phyloP scores from a whole-genome alignment of 2,113 vertebrate species.

The Maccullochella peelii region DNA sequence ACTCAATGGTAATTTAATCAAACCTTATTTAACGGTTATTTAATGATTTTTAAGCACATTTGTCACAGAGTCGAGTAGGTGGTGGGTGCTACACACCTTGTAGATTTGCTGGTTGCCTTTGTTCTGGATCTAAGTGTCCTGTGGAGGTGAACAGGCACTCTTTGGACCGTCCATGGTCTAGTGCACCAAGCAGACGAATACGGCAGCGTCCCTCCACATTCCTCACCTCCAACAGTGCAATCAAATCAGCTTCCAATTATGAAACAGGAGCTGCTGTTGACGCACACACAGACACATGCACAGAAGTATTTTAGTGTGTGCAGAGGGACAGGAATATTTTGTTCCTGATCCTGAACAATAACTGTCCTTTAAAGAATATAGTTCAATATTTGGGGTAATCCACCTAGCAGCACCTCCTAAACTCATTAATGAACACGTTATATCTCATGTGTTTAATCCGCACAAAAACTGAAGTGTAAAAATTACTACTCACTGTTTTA shows the following conservation, averaged over 20 bases:
- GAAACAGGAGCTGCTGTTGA: conserved; percentile 1
- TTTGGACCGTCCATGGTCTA: background rate
- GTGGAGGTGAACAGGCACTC: conserved; percentile 37
- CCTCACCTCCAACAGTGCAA: conserved; percentile 55
- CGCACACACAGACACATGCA: background rate
- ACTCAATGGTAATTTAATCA: conserved; percentile 22
- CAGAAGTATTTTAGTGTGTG: conserved; percentile 5
- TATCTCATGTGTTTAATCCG: background rate
- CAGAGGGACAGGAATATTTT: conserved; percentile 3
- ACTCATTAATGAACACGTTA: background rate
- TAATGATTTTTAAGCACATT: conserved; percentile 36
- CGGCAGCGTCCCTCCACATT: conserved; percentile 61
- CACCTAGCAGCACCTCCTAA: background rate
- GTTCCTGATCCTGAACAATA: background rate
- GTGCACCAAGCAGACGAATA: conserved; percentile 38
- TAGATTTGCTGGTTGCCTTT: conserved; percentile 12
- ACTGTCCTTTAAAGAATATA: background rate
- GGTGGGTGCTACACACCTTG: background rate
- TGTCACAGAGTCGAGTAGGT: conserved; percentile 13
- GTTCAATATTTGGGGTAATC: background rate
- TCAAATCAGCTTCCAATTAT: conserved; percentile 60
- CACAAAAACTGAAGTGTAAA: background rate
- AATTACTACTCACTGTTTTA: background rate
- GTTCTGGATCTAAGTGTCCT: conserved; percentile 27
- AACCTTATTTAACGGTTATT: conserved; percentile 18